Percentiles rank a stretch among this genome's conserved stretches.
Evolutionary conservation across 2,888 invertebrate species (phyloP).

Genomic region (Cosmopolites sordidus): DNA sequence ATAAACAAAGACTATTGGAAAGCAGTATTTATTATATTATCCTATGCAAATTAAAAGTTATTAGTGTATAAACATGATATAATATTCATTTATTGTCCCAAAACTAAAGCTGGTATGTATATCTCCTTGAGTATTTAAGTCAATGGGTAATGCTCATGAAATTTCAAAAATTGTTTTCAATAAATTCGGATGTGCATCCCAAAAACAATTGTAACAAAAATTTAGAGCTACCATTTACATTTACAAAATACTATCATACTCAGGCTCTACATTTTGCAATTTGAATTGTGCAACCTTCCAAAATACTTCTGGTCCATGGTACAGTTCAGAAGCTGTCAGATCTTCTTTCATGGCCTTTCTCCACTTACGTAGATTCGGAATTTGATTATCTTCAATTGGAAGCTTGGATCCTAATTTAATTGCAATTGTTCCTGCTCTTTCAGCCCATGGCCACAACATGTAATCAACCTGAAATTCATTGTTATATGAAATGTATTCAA

Average conservation of each 20-base stretch:
- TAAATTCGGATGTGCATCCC: too few species aligned
- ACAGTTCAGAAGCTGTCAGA: constrained; percentile 35
- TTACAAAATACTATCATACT: constrained; percentile 36
- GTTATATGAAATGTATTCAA: not conserved
- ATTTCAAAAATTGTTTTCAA: too few species aligned
- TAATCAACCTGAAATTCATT: constrained; percentile 38
- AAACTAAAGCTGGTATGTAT: too few species aligned
- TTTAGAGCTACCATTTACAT: not conserved
- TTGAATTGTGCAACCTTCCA: constrained; percentile 37
- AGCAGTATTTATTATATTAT: too few species aligned
- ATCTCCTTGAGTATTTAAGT: too few species aligned
- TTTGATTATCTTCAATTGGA: constrained; percentile 35
- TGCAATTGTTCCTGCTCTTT: constrained; percentile 35
- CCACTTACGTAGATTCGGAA: constrained; percentile 38
- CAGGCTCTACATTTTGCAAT: constrained; percentile 31
- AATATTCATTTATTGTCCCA: too few species aligned
- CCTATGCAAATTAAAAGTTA: too few species aligned
- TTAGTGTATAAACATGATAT: too few species aligned
- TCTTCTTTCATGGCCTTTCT: constrained; percentile 36
- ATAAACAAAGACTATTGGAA: too few species aligned
- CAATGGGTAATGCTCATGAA: too few species aligned
- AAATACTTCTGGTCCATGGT: constrained; percentile 38
- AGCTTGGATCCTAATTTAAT: constrained; percentile 36
- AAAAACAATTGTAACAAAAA: too few species aligned
- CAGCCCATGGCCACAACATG: constrained; percentile 46